These are phyloP conservation scores for Phenacoccus solenopsis DNA, from an alignment of 1,140 invertebrate species.

Conservation along the genomic window DNA sequence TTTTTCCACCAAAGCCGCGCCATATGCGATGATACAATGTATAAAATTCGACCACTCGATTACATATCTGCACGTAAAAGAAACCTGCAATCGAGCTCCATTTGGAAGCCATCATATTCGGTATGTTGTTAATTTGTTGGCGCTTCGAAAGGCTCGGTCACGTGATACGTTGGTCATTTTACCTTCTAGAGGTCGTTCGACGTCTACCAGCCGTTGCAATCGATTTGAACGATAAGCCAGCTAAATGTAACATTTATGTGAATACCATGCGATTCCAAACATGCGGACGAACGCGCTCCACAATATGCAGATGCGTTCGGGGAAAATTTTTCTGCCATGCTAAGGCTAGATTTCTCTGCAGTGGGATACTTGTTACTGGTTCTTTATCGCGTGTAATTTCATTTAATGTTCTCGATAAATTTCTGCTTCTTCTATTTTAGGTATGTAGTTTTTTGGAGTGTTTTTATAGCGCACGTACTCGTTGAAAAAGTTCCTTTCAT, in stretches of 20 bases:
- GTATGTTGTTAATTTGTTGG: background rate
- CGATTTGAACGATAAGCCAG: background rate
- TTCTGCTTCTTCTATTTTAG: conserved; percentile 2
- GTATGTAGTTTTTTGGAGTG: conserved; percentile 1
- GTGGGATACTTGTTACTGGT: conserved; percentile 1
- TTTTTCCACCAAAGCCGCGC: background rate
- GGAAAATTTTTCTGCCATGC: background rate
- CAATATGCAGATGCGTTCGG: background rate
- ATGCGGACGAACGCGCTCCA: background rate
- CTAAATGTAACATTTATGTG: background rate
- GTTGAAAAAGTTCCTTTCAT: background rate
- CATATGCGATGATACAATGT: background rate
- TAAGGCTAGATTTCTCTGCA: background rate
- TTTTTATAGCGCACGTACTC: background rate
- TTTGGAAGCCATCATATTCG: too few relatives aligned
- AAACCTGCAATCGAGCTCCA: too few relatives aligned
- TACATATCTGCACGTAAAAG: background rate
- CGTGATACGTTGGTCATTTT: background rate
- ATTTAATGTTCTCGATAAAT: conserved; percentile 3
- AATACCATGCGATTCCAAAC: background rate
- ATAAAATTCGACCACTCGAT: background rate
- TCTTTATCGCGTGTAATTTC: conserved; percentile 1
- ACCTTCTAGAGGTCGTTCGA: conserved; percentile 1
- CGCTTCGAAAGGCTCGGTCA: background rate
- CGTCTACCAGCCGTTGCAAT: background rate